These are phyloP conservation scores for Troglohyphantes excavatus DNA, from an alignment of 2,888 invertebrate genomes.

Conservation along the genomic window DNA sequence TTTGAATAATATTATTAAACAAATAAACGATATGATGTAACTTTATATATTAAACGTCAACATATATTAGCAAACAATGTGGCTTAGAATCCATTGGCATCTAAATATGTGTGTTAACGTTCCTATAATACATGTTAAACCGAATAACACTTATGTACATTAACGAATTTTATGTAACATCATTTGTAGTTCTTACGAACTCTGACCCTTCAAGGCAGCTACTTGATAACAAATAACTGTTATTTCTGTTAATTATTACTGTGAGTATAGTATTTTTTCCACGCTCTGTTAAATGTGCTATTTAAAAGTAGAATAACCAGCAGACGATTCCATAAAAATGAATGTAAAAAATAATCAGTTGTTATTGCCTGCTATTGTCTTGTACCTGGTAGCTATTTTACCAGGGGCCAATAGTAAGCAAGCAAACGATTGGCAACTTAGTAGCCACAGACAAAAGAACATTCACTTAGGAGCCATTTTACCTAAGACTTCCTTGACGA, in stretches of 20 bases:
- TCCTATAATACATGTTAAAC: not conserved
- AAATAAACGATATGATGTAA: not conserved
- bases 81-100: slow-evolving; percentile 44
- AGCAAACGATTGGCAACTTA: slow-evolving; percentile 45
- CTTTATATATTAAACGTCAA: not conserved
- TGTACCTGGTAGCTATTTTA: not conserved
- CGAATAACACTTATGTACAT: not conserved
- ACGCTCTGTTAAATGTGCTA: not conserved
- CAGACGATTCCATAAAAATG: not conserved
- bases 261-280: not conserved
- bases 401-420: slow-evolving; percentile 8
- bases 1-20: not conserved
- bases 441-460: slow-evolving; percentile 7
- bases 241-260: not conserved
- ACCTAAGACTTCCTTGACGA: slow-evolving; percentile 78
- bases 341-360: too few relatives aligned
- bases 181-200: slow-evolving; percentile 34
- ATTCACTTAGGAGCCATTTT: slow-evolving; percentile 77
- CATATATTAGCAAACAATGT: slow-evolving; percentile 66
- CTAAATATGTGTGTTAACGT: slow-evolving; percentile 29
- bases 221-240: not conserved
- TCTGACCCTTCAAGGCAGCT: slow-evolving; percentile 75
- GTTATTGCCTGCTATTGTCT: not conserved
- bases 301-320: not conserved
- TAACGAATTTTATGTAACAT: not conserved